phyloP scores from a whole-genome alignment of 2,888 invertebrate genomes.

The Syritta pipiens region DNA sequence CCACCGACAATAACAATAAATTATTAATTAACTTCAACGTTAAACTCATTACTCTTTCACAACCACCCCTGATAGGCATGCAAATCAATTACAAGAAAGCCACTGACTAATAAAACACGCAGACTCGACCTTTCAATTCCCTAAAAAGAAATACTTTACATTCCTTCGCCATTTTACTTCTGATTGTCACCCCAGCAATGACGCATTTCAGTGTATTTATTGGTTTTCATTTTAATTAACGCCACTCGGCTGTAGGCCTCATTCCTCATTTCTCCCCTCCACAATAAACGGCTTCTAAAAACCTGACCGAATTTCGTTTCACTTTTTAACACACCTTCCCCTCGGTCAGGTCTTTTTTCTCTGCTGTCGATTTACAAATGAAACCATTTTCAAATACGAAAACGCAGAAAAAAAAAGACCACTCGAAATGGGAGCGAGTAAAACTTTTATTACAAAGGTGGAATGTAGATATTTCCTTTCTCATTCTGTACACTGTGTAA shows the following conservation, averaged over 20 bases:
- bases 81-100: slow-evolving; percentile 7
- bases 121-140: slow-evolving; percentile 15
- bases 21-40: neutral
- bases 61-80: neutral
- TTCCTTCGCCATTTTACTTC: neutral
- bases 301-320: neutral
- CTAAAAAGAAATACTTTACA: slow-evolving; percentile 6
- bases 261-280: neutral
- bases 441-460: slow-evolving; percentile 32
- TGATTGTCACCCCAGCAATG: slow-evolving; percentile 3
- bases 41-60: neutral
- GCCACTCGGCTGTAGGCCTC: neutral
- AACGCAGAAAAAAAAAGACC: neutral
- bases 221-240: slow-evolving; percentile 43
- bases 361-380: too few species aligned
- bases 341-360: too few species aligned
- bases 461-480: neutral
- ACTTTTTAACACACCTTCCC: neutral
- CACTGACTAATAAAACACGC: slow-evolving; percentile 7
- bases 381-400: neutral
- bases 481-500: neutral
- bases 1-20: too few species aligned
- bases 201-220: slow-evolving; percentile 24
- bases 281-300: neutral
- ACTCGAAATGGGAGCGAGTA: neutral